Evolutionary conservation across 37 sponge, comb jelly and placozoan species (phyloP), one percentile per base, ranked within the genome.

Genomic region (Axinella damicornis): DNA sequence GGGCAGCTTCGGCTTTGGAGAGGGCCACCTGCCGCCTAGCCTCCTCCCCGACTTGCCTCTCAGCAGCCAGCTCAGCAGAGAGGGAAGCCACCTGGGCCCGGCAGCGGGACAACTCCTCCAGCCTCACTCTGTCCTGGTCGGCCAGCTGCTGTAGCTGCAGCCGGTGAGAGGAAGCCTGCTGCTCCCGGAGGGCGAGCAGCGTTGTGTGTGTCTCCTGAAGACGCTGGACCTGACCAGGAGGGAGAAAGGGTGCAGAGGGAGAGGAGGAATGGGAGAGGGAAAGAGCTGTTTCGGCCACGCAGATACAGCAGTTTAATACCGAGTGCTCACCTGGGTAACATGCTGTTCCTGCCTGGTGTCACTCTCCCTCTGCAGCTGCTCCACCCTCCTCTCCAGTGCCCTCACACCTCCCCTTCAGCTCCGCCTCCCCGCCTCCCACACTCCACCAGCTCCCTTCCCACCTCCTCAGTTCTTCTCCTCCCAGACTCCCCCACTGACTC

Each of bases 41-140:
- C 37, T 93, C 89, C 57, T 93, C 93, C 17, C 36, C 41, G 19
- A 93, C 65, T 53, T 63, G 70, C 40, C 81, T 80, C 86, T 93
- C 93, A 19, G 85, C 93, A 28, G 93, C 81, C 30, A 93, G 77
- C 73, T 93, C 93, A 16, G 86, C 84, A 32, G 93, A 93, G 61
- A 93, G 78, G 25, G 89, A 69, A 4, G 93, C 74, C 31, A 88
- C 85, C 57, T 91, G 77, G 0, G 75, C 69, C 34, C 86, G 65
- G 64, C 83, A 87, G 31, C 95, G 75, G 27, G 84, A 65, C 0
- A 91, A 55, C 63, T 94, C 95, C 76, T 94, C 89, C 31, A 63
- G 70, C 31, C 85, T 31, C n/a, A 31, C 28, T 46, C 56, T 56
- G 36, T 87, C 85, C 56, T 85, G 77, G 6, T 75, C 82, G 1